A percentile compares a stretch with the other conserved stretches of the same genome.
phyloP scores from a whole-genome alignment of 2,888 invertebrate species.

The Odontomyia ornata region DNA sequence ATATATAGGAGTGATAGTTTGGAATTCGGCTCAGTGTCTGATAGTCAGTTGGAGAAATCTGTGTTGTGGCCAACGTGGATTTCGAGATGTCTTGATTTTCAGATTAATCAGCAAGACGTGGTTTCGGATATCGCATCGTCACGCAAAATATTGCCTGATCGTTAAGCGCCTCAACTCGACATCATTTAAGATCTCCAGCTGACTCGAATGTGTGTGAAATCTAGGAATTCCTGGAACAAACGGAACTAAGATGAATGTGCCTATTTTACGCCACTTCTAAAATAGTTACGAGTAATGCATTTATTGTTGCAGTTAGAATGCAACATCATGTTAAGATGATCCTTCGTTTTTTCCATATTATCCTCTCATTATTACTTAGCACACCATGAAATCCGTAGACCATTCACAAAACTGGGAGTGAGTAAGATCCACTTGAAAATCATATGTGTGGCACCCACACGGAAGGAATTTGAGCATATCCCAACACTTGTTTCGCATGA shows the following conservation, averaged over 20 bases:
- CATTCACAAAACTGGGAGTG: neutral
- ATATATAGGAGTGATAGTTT: conserved; percentile 23
- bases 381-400: conserved; percentile 15
- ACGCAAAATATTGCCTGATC: too few species aligned
- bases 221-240: neutral
- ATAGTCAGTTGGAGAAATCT: neutral
- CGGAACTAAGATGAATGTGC: conserved; percentile 18
- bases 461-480: conserved; percentile 39
- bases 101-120: too few species aligned
- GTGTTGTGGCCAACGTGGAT: too few species aligned
- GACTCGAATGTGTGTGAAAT: too few species aligned
- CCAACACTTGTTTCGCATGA: conserved; percentile 37
- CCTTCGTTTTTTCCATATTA: neutral
- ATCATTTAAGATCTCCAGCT: too few species aligned
- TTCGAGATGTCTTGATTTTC: too few species aligned
- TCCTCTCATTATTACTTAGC: conserved; percentile 4
- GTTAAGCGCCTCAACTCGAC: too few species aligned
- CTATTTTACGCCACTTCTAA: conserved; percentile 7
- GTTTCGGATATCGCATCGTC: too few species aligned
- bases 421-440: conserved; percentile 28
- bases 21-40: conserved; percentile 30
- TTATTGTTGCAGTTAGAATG: neutral
- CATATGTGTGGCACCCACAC: conserved; percentile 31
- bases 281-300: neutral
- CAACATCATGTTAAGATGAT: conserved; percentile 12